These are phyloP conservation scores for Andrena fulva DNA, from an alignment of 2,888 invertebrate genomes.

Conservation along the genomic window DNA sequence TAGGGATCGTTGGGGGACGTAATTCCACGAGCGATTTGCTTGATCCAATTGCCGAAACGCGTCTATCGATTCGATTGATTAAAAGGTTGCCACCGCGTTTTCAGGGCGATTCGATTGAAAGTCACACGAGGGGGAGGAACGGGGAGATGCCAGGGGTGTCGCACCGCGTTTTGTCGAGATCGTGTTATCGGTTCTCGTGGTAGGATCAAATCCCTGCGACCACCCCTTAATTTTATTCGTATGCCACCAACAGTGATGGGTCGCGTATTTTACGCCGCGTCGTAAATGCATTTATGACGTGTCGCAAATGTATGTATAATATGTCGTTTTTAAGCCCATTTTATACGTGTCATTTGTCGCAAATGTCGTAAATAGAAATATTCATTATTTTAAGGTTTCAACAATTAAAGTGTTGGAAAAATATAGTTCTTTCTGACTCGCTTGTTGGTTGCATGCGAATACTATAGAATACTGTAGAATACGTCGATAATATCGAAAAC, in stretches of 20 bases:
- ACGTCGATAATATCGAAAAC: too few species aligned
- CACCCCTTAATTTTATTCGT: constrained; percentile 60
- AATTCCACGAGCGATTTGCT: constrained; percentile 80
- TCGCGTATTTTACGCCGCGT: too few species aligned
- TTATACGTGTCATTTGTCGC: too few species aligned
- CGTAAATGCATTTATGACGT: too few species aligned
- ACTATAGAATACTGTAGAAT: too few species aligned
- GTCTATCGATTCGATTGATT: constrained; percentile 78
- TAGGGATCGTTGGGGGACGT: constrained; percentile 71
- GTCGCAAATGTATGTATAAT: too few species aligned
- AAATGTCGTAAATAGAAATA: too few species aligned
- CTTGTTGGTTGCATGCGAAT: too few species aligned
- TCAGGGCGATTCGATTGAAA: constrained; percentile 70
- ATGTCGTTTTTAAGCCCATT: too few species aligned
- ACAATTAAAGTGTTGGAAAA: too few species aligned
- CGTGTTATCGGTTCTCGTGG: constrained; percentile 55
- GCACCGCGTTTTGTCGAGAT: constrained; percentile 47
- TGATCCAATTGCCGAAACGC: constrained; percentile 74
- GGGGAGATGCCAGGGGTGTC: constrained; percentile 11
- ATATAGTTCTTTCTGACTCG: too few species aligned
- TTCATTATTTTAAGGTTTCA: too few species aligned
- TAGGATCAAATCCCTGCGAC: constrained; percentile 39
- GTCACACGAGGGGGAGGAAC: constrained; percentile 57
- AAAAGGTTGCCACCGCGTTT: constrained; percentile 70
- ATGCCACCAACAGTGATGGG: constrained; percentile 40